A percentile compares a stretch with the other conserved stretches of the same genome.
Evolutionary conservation across 2,797 vertebrate genomes (phyloP).

Genomic region (Oceanodroma leucorhoa): DNA sequence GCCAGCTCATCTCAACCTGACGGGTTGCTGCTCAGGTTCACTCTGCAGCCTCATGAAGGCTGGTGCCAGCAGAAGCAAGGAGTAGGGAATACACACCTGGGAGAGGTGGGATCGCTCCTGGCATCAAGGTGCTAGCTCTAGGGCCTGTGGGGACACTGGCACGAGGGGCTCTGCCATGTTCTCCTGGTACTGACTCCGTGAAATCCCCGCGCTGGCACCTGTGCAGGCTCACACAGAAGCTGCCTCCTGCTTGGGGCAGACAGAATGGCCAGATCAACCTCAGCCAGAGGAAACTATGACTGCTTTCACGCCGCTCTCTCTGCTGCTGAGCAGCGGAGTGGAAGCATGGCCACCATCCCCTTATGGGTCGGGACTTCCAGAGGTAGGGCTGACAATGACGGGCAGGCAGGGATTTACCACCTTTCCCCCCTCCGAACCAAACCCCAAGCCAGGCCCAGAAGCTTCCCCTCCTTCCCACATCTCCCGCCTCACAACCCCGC

Average conservation of each 20-base stretch:
- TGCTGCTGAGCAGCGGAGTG: neutral
- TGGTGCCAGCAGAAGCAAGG: neutral
- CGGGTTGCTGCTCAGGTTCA: neutral
- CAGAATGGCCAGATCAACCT: neutral
- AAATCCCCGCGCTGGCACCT: neutral
- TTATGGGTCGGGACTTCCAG: fast-evolving
- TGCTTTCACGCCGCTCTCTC: neutral
- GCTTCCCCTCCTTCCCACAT: fast-evolving
- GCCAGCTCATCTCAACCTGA: fast-evolving
- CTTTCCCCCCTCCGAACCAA: too few species aligned
- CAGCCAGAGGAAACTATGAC: fast-evolving
- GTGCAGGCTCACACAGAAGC: neutral
- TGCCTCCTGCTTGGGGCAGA: neutral
- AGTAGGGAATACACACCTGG: fast-evolving
- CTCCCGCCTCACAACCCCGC: neutral
- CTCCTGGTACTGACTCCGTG: neutral
- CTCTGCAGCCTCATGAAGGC: neutral
- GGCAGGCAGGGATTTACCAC: fast-evolving
- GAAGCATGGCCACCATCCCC: neutral
- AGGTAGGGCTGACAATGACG: fast-evolving
- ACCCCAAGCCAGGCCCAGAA: too few species aligned
- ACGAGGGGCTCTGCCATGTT: neutral
- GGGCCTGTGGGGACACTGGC: too few species aligned
- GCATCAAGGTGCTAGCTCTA: neutral
- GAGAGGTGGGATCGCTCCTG: neutral